Percentiles rank a stretch among this genome's conserved stretches.
Conservation (phyloP, 2,888 invertebrate species). For the Antitype chi region DNA sequence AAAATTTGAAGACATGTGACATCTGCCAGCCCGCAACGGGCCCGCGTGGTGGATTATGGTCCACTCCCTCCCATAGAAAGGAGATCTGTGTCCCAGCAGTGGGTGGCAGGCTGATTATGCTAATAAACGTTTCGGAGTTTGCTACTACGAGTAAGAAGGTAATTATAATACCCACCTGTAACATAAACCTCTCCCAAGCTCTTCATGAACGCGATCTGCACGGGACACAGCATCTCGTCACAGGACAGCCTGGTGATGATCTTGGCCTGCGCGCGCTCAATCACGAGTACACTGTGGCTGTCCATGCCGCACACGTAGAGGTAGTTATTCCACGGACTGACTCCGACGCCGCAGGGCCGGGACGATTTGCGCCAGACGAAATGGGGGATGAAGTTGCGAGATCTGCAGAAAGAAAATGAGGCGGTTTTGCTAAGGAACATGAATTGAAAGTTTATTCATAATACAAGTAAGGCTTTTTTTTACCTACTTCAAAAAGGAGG, state of each 20-base stretch:
- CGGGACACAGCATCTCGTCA: slow-evolving; percentile 91
- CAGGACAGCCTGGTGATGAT: slow-evolving; percentile 88
- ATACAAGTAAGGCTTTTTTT: background rate
- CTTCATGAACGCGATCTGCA: slow-evolving; percentile 91
- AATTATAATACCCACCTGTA: slow-evolving; percentile 81
- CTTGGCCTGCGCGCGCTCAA: slow-evolving; percentile 87
- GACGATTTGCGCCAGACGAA: slow-evolving; percentile 90
- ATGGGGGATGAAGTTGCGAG: slow-evolving; percentile 89
- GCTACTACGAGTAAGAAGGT: no score
- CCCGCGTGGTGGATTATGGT: no score
- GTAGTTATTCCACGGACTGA: slow-evolving; percentile 91
- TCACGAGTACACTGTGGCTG: slow-evolving; percentile 90
- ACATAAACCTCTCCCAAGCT: slow-evolving; percentile 91
- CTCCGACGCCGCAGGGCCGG: slow-evolving; percentile 92
- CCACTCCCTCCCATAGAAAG: no score
- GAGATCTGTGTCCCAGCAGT: no score
- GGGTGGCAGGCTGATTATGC: no score
- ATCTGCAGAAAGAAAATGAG: slow-evolving; percentile 74
- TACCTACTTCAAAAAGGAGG: no score
- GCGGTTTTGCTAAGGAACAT: background rate
- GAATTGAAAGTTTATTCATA: background rate
- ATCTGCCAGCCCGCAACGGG: no score
- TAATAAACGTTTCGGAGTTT: background rate
- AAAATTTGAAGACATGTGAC: no score
- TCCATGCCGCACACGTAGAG: slow-evolving; percentile 92